Base-by-base conservation (phyloP, 1,140 invertebrate species). In the Pemphigus obesinymphae region DNA sequence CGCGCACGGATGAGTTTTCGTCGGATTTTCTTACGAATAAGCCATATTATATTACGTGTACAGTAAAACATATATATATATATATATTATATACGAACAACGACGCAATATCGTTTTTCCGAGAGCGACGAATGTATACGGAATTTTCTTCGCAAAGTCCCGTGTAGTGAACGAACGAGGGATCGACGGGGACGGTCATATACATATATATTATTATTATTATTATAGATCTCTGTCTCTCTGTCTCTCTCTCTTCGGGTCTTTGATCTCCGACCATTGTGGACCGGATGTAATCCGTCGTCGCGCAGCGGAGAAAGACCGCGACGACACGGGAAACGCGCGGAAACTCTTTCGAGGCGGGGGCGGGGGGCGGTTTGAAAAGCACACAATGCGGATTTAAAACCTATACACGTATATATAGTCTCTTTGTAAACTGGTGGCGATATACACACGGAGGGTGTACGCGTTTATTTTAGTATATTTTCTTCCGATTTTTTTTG, bases 261-360 rank as follows among this genome's bases (percentile, higher is more conserved):
- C 68, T 80, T 80, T 80, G 76, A 80, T 80, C 76, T 80, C 8
- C 50, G 31, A 53, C 48, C 31, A 26, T 70, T 70, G 68, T 70
- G 68, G 68, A 70, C 53, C 75, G 75, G 75, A 78, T 58, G 75
- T 55, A 78, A 78, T 78, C 34, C 48, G 53, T 55, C 29, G 50
- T 34, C 43, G 29, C n/a, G n/a, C n/a, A 40, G 37, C 29, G 45
- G 8, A 7, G 72, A 53, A 70, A 43, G 48, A 34, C 20, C 29
- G 26, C 20, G 8, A 29, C 48, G 8, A 10, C n/a, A 48, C 26
- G 40, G 45, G 43, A 34, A 50, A 53, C 26, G 17, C 45, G 45
- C 37, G 37, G 37, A 70, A 70, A 70, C 37, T 70, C n/a, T 70
- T 70, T 43, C 13, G 63, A 34, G 17, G 11, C 34, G 63, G 34